Base-by-base conservation (phyloP, 92 coral and sea anemone genomes). In the Parazoanthus swiftii region DNA sequence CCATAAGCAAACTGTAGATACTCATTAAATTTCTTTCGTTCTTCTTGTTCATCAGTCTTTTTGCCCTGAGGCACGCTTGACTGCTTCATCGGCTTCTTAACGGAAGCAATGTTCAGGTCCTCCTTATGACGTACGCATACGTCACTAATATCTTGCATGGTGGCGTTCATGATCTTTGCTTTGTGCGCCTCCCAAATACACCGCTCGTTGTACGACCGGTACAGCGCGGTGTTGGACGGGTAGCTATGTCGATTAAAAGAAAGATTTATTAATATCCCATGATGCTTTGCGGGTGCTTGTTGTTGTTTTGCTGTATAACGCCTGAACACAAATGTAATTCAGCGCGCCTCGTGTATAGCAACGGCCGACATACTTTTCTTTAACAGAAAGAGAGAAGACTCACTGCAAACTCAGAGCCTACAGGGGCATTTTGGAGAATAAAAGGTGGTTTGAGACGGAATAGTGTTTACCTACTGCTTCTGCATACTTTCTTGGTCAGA, bases 121-220 rank as follows among this genome's bases (percentile, higher is more conserved):
- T 56, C 85, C 26, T 90, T 38, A 58, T 95, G 98, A 3, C 98
- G 90, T 48, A 77, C 80, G 65, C 93, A 94, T 21, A 74, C 86
- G 25, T 90, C 91, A 42, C 90, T 94, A 16, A 95, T 86, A 26
- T 72, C 77, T 76, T 81, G 63, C 92, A 95, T 77, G 6, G 89
- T 84, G 7, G 90, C 85, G 33, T 75, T 81, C 7, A 95, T 74
- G 8, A 90, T 89, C 65, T 81, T 85, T 33, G 88, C 76, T 83
- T 95, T 95, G 37, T 87, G 81, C 80, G 82, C 82, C 37, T 95
- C 98, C 98, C 98, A 95, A 0, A 91, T 84, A 71, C 98, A 95
- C 39, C 93, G 94, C 37, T 91, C 90, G 86, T 95, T 95, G 93
- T 95, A 95, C 8, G 98, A 95, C 13, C 93, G 94, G 86, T 93